Evolutionary conservation across 1,140 invertebrate species (phyloP).

Genomic region (Heliconius congener): DNA sequence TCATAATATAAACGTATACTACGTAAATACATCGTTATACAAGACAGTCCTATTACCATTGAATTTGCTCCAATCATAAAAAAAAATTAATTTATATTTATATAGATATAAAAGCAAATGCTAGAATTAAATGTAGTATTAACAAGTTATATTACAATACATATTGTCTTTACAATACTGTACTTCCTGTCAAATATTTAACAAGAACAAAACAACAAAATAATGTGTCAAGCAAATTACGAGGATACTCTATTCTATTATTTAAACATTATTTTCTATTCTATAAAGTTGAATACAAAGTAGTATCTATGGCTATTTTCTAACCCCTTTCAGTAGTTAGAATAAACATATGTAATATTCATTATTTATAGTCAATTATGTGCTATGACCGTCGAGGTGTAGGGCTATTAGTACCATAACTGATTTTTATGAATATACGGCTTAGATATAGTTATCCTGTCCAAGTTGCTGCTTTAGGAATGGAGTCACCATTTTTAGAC

Average conservation of each 20-base stretch:
- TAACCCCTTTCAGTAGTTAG: constrained; percentile 53
- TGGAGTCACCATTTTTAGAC: too few relatives aligned
- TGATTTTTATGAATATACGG: constrained; percentile 49
- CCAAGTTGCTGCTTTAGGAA: too few relatives aligned
- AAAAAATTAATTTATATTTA: too few relatives aligned
- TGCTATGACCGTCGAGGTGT: constrained; percentile 53
- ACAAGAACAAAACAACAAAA: not conserved
- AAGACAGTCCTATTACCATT: too few relatives aligned
- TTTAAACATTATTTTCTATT: constrained; percentile 16
- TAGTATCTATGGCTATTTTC: constrained; percentile 27
- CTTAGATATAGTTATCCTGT: constrained; percentile 63
- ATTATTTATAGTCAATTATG: constrained; percentile 80
- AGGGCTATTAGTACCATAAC: constrained; percentile 52
- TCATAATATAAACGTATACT: too few relatives aligned
- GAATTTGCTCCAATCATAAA: too few relatives aligned
- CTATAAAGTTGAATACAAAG: constrained; percentile 27
- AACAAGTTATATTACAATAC: not conserved
- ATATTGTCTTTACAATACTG: not conserved
- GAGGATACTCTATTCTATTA: constrained; percentile 15
- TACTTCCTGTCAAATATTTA: not conserved
- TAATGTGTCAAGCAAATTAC: constrained; percentile 29
- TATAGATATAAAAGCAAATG: too few relatives aligned
- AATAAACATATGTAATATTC: constrained; percentile 69
- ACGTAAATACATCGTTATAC: too few relatives aligned
- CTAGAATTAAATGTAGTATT: not conserved